A percentile compares a stretch with the other conserved stretches of the same genome.
Conservation (phyloP, 1,140 invertebrate species). For the Pseudoatta argentina region DNA sequence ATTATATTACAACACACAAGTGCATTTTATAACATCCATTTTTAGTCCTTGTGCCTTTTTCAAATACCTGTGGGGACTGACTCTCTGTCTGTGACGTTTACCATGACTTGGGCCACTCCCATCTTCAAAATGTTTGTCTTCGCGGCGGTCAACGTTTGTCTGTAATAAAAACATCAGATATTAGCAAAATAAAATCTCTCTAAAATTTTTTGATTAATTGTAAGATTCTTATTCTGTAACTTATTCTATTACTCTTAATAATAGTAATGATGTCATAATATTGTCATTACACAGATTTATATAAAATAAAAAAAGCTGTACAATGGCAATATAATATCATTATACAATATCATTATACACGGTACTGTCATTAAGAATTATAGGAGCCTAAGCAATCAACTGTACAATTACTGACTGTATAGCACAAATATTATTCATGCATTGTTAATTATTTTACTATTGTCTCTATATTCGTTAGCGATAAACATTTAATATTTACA, state of each 20-base stretch:
- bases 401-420: too few species aligned
- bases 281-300: too few species aligned
- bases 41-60: neutral
- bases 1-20: conserved; percentile 15
- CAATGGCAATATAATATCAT: too few species aligned
- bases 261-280: too few species aligned
- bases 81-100: conserved; percentile 87
- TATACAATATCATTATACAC: too few species aligned
- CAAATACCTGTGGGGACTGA: conserved; percentile 87
- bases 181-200: neutral
- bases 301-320: too few species aligned
- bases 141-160: conserved; percentile 83
- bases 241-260: neutral
- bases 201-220: neutral
- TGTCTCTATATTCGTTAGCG: neutral
- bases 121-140: conserved; percentile 86
- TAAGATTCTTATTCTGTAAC: neutral
- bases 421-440: neutral
- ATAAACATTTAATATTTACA: neutral
- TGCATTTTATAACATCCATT: neutral
- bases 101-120: conserved; percentile 87
- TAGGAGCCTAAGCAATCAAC: too few species aligned
- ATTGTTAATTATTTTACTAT: neutral
- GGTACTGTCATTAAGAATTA: too few species aligned
- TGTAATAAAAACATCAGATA: conserved; percentile 59